Base-by-base conservation (phyloP, 2,797 vertebrate species). In the Potorous gilbertii region DNA sequence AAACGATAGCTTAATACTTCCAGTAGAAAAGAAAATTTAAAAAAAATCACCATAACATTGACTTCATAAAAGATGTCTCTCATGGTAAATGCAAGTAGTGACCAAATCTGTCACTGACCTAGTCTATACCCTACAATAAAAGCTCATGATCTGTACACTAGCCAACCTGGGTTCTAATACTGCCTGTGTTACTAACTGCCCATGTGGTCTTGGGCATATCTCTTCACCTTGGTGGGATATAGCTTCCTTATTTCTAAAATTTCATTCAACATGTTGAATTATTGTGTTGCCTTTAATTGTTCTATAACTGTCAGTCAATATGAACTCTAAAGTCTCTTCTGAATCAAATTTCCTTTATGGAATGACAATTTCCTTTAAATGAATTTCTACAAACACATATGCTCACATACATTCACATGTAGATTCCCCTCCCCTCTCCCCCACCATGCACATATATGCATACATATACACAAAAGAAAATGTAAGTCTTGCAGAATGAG, bases 11-110 rank as follows among this genome's bases (percentile, higher is more conserved):
- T 94, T 56, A 59, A 55, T 18, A 55, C 55, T 90, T 8, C 3
- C 31, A 81, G 57, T 24, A 74, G 90, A 55, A 34, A 54, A 90
- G 95, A 93, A 90, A 96, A 91, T 93, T 91, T 91, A 1, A 92
- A 16, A 94, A 96, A 94, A 93, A 46, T 92, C 50, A 18, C 56
- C 50, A 93, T 95, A 95, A 94, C 55, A 95, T 18, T 91, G 34
- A 54, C 55, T 55, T 91, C 40, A 11, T 87, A 46, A 87, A 87
- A 12, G 74, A 50, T 11, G 5, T 95, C 27, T 74, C 89, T 96
- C 95, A 27, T 2, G 59, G 96, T 96, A 91, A 93, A 91, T 89
- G 94, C 34, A 93, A 94, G 0, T 1, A 54, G 90, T 93, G 55
- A 46, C 91, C 90, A 96, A 56, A 95, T 95, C n/a, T 74, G 66